These are phyloP conservation scores for Caenorhabditis sp. DNA, from an alignment of 2,888 invertebrate genomes.

Conservation along the genomic window DNA sequence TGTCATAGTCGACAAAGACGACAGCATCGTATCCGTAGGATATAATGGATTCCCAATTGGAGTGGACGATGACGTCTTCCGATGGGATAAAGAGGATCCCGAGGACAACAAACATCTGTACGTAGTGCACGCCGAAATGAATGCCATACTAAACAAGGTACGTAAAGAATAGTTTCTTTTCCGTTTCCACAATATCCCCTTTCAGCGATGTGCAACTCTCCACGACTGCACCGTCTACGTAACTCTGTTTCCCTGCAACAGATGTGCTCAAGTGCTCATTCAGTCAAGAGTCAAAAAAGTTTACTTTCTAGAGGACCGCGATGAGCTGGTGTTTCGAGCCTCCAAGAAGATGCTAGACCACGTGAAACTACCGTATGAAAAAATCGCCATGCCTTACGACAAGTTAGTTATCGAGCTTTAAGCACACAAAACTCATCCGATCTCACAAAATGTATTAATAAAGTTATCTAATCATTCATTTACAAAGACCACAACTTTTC, in stretches of 20 bases:
- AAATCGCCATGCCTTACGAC: constrained; percentile 18
- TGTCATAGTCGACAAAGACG: constrained; percentile 90
- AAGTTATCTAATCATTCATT: constrained; percentile 9
- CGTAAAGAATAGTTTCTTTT: not conserved
- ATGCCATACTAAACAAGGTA: constrained; percentile 91
- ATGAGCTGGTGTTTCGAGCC: constrained; percentile 40
- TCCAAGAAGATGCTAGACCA: constrained; percentile 57
- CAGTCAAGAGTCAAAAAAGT: constrained; percentile 54
- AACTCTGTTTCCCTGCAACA: constrained; percentile 94
- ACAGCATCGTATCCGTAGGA: constrained; percentile 92
- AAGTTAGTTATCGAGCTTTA: constrained; percentile 17
- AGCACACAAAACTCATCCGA: not conserved
- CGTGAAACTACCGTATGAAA: constrained; percentile 40
- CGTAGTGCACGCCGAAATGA: constrained; percentile 97
- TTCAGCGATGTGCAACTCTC: constrained; percentile 81
- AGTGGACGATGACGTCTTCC: constrained; percentile 90
- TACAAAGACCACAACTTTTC: constrained; percentile 49
- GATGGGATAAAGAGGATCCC: constrained; percentile 87
- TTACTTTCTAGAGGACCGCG: constrained; percentile 53
- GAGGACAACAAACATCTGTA: constrained; percentile 63
- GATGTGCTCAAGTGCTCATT: constrained; percentile 89
- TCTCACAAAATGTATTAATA: not conserved
- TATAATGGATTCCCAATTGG: constrained; percentile 94
- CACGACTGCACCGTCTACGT: constrained; percentile 88
- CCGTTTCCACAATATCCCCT: not conserved